phyloP scores from a whole-genome alignment of 2,113 vertebrate species.

The Phyllostomus discolor region DNA sequence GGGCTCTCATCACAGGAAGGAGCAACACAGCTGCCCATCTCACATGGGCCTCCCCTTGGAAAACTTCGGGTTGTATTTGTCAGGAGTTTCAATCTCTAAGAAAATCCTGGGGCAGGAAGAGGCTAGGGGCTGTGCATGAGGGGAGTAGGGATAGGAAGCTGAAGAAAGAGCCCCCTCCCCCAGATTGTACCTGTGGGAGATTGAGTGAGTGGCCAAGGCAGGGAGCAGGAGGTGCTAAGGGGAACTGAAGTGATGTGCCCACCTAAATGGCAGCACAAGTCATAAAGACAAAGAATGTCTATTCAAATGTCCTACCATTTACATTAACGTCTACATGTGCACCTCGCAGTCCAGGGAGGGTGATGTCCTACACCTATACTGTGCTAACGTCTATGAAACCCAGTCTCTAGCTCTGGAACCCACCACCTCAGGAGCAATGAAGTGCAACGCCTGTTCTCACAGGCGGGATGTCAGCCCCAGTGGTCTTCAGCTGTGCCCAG shows the following conservation, averaged over 20 bases:
- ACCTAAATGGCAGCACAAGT: background rate
- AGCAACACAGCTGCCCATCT: too few species aligned
- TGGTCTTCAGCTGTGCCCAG: background rate
- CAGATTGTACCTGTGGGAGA: background rate
- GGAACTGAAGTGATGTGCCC: fast-evolving
- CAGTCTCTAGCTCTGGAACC: background rate
- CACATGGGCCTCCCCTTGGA: too few species aligned
- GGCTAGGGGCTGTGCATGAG: background rate
- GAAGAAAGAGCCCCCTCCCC: background rate
- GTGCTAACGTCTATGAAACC: background rate
- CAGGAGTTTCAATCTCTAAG: background rate
- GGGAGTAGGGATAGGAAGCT: background rate
- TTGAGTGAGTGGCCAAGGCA: background rate
- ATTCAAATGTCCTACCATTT: fast-evolving
- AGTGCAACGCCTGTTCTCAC: background rate
- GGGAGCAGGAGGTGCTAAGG: fast-evolving
- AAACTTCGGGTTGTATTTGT: background rate
- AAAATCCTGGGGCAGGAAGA: too few species aligned
- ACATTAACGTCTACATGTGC: fast-evolving
- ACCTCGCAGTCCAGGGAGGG: too few species aligned
- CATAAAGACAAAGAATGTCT: background rate
- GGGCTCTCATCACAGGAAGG: background rate
- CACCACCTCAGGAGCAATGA: fast-evolving
- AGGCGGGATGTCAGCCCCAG: fast-evolving
- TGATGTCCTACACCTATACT: background rate